Percentiles rank a stretch among this genome's conserved stretches.
Evolutionary conservation across 1,140 invertebrate genomes (phyloP).

Genomic region (Habropoda laboriosa): DNA sequence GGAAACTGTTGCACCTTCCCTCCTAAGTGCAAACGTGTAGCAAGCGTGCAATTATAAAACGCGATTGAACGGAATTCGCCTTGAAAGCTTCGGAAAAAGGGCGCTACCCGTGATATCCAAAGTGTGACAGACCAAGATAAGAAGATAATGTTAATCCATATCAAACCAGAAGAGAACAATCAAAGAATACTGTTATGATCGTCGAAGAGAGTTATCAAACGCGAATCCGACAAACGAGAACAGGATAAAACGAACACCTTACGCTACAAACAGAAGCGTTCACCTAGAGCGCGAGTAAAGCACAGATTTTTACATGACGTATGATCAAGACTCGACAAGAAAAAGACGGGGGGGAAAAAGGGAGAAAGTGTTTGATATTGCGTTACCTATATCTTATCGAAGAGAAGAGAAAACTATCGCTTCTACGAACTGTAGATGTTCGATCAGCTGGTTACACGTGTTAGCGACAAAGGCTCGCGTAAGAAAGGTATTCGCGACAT

Average conservation of each 20-base stretch:
- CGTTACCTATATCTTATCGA: neutral
- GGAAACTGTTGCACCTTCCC: neutral
- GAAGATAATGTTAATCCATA: conserved; percentile 3
- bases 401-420: neutral
- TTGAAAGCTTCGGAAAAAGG: conserved; percentile 8
- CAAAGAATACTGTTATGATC: neutral
- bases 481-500: neutral
- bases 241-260: neutral
- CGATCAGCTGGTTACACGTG: neutral
- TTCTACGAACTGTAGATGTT: neutral
- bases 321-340: neutral
- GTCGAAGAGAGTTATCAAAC: neutral
- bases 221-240: neutral
- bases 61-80: conserved; percentile 11
- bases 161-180: neutral
- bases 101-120: neutral
- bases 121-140: conserved; percentile 14
- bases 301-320: too few relatives aligned
- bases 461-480: neutral
- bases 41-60: neutral
- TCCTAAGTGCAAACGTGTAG: neutral
- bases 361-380: neutral
- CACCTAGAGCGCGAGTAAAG: neutral
- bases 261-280: neutral
- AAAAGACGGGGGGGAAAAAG: neutral